A percentile compares a stretch with the other conserved stretches of the same genome.
phyloP scores from a whole-genome alignment of 1,140 invertebrate genomes.

The Idris sp. region DNA sequence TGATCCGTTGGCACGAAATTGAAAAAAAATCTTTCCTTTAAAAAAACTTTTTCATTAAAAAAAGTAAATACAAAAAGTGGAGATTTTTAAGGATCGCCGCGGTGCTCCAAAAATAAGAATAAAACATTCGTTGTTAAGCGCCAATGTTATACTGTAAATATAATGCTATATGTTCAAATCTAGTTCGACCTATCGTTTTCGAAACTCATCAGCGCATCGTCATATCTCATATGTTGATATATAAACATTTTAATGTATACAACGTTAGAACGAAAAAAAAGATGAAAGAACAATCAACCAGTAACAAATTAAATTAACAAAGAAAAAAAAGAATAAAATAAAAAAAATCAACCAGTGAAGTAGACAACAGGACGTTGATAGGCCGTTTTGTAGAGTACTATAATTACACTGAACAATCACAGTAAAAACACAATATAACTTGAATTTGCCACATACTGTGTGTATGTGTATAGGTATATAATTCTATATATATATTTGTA shows the following conservation, averaged over 20 bases:
- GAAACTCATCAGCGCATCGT: conserved; percentile 41
- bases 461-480: too few species aligned
- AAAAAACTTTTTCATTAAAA: too few species aligned
- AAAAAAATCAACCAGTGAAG: conserved; percentile 22
- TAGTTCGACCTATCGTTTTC: conserved; percentile 55
- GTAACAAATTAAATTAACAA: conserved; percentile 23
- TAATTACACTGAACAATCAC: conserved; percentile 17
- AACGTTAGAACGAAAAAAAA: conserved; percentile 33
- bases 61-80: too few species aligned
- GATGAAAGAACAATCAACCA: conserved; percentile 14
- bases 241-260: conserved; percentile 46
- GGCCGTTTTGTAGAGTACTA: conserved; percentile 44
- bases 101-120: too few species aligned
- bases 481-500: conserved; percentile 34
- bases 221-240: conserved; percentile 53
- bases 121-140: conserved; percentile 38
- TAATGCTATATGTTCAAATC: conserved; percentile 56
- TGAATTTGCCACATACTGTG: too few species aligned
- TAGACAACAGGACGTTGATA: conserved; percentile 52
- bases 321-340: conserved; percentile 11
- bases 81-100: too few species aligned
- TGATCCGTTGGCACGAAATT: conserved; percentile 61
- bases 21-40: too few species aligned
- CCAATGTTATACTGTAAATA: conserved; percentile 62
- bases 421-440: too few species aligned